Conservation (phyloP, 2,888 invertebrate genomes). For the Lordiphosa andalusiaca region DNA sequence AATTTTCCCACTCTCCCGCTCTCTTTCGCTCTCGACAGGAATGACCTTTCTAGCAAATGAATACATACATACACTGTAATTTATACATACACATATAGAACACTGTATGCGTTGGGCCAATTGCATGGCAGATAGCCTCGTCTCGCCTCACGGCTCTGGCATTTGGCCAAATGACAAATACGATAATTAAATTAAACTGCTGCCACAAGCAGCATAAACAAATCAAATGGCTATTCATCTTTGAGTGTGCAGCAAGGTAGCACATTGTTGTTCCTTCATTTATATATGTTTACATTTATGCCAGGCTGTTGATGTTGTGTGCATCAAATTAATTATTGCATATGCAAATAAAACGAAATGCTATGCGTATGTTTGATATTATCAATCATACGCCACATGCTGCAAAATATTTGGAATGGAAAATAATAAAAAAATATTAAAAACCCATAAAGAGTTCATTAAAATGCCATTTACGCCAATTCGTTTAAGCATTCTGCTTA, state of each 20-base stretch:
- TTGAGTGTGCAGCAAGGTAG: slow-evolving; percentile 35
- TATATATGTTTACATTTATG: slow-evolving; percentile 27
- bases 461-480: no score
- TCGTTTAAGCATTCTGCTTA: neutral
- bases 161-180: slow-evolving; percentile 77
- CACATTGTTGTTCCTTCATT: neutral
- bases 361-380: slow-evolving; percentile 19
- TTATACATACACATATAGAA: slow-evolving; percentile 1
- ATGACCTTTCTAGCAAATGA: neutral
- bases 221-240: slow-evolving; percentile 76
- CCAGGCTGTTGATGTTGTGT: slow-evolving; percentile 16
- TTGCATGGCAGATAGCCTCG: slow-evolving; percentile 37
- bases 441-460: slow-evolving; percentile 3
- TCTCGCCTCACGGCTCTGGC: slow-evolving; percentile 50
- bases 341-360: slow-evolving; percentile 22
- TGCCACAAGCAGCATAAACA: slow-evolving; percentile 76
- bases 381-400: slow-evolving; percentile 32
- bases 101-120: slow-evolving; percentile 31
- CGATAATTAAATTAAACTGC: slow-evolving; percentile 79
- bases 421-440: slow-evolving; percentile 19
- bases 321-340: slow-evolving; percentile 26
- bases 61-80: slow-evolving; percentile 3
- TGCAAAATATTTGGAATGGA: slow-evolving; percentile 4
- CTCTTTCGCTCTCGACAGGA: no score
- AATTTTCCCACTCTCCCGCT: no score